These are phyloP conservation scores for Lathamus discolor DNA, from an alignment of 2,113 vertebrate genomes.

Conservation along the genomic window DNA sequence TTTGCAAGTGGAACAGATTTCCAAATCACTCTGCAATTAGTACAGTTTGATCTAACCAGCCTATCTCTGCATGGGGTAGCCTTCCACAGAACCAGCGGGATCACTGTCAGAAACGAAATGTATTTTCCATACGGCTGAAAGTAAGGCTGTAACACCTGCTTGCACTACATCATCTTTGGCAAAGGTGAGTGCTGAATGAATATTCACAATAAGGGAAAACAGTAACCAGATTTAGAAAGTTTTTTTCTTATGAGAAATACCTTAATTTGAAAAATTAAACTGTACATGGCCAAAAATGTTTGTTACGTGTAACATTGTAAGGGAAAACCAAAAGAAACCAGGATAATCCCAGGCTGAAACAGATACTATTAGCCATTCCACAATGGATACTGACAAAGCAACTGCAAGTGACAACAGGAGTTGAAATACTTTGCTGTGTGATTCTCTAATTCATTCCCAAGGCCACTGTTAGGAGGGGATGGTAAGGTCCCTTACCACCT, in stretches of 20 bases:
- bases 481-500: neutral
- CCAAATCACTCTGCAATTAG: conserved; percentile 61
- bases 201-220: conserved; percentile 9
- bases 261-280: neutral
- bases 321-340: neutral
- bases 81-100: conserved; percentile 50
- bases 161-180: conserved; percentile 55
- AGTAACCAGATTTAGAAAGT: neutral
- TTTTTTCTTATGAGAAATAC: neutral
- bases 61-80: conserved; percentile 61
- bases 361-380: neutral
- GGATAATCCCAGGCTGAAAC: neutral
- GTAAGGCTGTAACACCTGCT: conserved; percentile 52
- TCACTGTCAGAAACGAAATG: conserved; percentile 38
- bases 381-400: neutral
- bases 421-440: accelerated
- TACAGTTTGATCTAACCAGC: conserved; percentile 65
- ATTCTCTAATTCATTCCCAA: neutral
- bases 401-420: neutral
- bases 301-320: neutral
- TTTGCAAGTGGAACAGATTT: conserved; percentile 66
- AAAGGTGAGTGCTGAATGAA: conserved; percentile 38
- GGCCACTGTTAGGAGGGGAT: neutral
- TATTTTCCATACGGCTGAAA: conserved; percentile 34
- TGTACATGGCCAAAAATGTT: neutral